These are phyloP conservation scores for Acanthaster planci DNA, from an alignment of 35 echinoderm and acorn worm species.

Conservation along the genomic window DNA sequence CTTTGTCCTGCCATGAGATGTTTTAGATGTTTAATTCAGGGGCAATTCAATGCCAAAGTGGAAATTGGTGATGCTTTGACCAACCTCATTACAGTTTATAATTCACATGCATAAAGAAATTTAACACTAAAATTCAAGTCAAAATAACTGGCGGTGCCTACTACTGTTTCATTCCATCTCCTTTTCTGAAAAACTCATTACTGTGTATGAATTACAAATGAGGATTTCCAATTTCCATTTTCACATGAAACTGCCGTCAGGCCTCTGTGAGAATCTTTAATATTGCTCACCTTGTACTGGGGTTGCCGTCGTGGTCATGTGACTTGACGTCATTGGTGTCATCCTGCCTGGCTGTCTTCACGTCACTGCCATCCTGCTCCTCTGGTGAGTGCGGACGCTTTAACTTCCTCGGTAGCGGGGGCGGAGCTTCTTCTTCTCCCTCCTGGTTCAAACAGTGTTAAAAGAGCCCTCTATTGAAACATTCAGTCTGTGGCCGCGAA, in stretches of 20 bases:
- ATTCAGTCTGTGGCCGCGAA: no score
- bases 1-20: no score
- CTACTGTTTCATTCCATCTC: neutral
- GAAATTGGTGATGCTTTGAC: no score
- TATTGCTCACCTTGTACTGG: neutral
- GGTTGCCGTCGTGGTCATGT: neutral
- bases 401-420: conserved; percentile 47
- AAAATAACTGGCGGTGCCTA: no score
- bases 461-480: no score
- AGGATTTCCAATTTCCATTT: neutral
- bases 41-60: no score
- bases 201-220: neutral
- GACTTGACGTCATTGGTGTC: conserved; percentile 12
- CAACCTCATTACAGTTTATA: no score
- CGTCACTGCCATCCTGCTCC: neutral
- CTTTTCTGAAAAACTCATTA: neutral
- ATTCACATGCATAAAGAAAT: no score
- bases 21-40: no score
- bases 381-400: conserved; percentile 70
- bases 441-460: conserved; percentile 5
- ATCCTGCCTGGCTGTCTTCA: conserved; percentile 32
- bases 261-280: neutral
- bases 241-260: neutral
- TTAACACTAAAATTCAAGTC: no score
- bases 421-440: conserved; percentile 26